A percentile compares a stretch with the other conserved stretches of the same genome.
Conservation (phyloP, 2,113 vertebrate species). For the Vimba vimba region DNA sequence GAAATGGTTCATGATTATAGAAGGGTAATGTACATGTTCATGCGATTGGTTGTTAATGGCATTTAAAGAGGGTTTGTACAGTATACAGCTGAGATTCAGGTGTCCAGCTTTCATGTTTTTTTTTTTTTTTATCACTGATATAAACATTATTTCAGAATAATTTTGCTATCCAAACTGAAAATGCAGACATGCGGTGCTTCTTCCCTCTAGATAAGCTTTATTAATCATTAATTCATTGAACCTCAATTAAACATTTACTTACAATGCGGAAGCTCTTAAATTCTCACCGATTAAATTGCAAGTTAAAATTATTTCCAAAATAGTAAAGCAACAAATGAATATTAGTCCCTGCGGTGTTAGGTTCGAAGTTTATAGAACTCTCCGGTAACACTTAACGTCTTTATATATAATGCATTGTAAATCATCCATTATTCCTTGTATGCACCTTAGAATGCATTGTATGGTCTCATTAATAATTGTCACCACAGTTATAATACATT, state of each 20-base stretch:
- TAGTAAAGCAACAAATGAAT: constrained; percentile 12
- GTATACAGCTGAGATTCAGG: not conserved
- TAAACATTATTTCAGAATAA: not conserved
- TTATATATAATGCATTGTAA: too few species aligned
- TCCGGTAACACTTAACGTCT: too few species aligned
- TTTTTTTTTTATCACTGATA: not conserved
- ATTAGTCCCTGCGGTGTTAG: not conserved
- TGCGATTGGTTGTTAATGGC: not conserved
- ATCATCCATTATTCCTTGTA: too few species aligned
- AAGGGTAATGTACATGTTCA: not conserved
- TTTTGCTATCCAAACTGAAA: not conserved
- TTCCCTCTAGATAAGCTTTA: not conserved
- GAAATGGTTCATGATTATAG: not conserved
- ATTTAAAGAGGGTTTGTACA: not conserved
- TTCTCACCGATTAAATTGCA: constrained; percentile 31
- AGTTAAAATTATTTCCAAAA: constrained; percentile 24
- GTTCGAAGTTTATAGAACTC: not conserved
- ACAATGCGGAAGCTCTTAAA: constrained; percentile 50
- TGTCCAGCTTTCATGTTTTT: not conserved
- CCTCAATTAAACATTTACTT: constrained; percentile 47
- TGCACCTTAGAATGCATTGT: too few species aligned
- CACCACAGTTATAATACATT: too few species aligned
- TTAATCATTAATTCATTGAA: constrained; percentile 50
- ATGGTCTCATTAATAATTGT: too few species aligned
- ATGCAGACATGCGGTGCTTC: not conserved